A percentile compares a stretch with the other conserved stretches of the same genome.
These are phyloP conservation scores for Sminthurides aquaticus DNA, from an alignment of 2,888 invertebrate species.

Conservation along the genomic window DNA sequence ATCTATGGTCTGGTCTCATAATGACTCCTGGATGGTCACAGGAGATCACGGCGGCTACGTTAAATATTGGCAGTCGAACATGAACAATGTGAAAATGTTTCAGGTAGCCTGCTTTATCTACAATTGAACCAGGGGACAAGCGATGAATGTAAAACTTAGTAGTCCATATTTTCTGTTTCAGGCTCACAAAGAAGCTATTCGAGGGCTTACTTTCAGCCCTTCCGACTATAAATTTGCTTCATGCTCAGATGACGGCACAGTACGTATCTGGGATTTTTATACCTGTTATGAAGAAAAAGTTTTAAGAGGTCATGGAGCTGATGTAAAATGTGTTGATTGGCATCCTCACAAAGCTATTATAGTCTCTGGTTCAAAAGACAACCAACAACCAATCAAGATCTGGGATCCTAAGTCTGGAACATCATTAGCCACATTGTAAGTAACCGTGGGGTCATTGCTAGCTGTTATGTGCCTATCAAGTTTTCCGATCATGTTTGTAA, in stretches of 20 bases:
- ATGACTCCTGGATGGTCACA: slow-evolving; percentile 99
- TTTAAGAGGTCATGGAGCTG: slow-evolving; percentile 89
- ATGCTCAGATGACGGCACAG: slow-evolving; percentile 98
- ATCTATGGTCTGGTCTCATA: slow-evolving; percentile 99
- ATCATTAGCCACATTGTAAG: slow-evolving; percentile 83
- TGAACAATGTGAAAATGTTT: slow-evolving; percentile 99
- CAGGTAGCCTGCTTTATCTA: slow-evolving; percentile 52
- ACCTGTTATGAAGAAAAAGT: slow-evolving; percentile 93
- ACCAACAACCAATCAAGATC: slow-evolving; percentile 97
- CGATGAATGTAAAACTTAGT: background rate
- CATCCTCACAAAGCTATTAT: slow-evolving; percentile 96
- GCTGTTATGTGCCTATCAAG: background rate
- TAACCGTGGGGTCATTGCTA: slow-evolving; percentile 3
- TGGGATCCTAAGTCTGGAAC: slow-evolving; percentile 98
- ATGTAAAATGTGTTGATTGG: slow-evolving; percentile 99
- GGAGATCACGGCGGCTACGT: slow-evolving; percentile 98
- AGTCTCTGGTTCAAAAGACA: slow-evolving; percentile 97
- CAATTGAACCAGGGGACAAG: background rate
- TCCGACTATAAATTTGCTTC: slow-evolving; percentile 98
- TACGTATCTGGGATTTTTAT: slow-evolving; percentile 97
- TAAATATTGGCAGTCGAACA: slow-evolving; percentile 99
- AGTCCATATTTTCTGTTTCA: slow-evolving; percentile 7
- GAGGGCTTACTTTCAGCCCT: slow-evolving; percentile 99
- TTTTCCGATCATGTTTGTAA: background rate
- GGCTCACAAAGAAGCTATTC: slow-evolving; percentile 98